phyloP scores from a whole-genome alignment of 1,140 invertebrate genomes.

The Pectinophora gossypiella region DNA sequence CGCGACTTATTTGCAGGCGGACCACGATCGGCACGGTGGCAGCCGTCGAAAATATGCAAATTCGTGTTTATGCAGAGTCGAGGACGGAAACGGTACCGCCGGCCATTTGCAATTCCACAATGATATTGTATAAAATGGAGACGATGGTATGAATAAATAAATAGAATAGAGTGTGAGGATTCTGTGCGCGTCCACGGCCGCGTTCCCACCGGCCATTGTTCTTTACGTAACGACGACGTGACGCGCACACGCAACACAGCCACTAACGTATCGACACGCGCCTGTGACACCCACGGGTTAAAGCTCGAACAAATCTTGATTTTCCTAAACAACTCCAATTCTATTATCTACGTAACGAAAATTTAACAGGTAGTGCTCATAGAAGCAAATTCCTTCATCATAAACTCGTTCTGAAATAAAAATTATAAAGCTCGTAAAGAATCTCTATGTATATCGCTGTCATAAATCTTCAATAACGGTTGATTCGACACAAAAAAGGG shows the following conservation, averaged over 20 bases:
- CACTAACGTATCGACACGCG: no score
- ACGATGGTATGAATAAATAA: constrained; percentile 57
- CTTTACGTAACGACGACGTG: constrained; percentile 65
- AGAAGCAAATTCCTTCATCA: no score
- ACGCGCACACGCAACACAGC: constrained; percentile 25
- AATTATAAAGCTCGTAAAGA: neutral
- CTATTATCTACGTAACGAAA: no score
- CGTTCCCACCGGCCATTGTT: constrained; percentile 66
- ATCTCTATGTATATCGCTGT: constrained; percentile 5
- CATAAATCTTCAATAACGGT: constrained; percentile 30
- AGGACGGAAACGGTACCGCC: constrained; percentile 48
- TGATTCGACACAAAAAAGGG: constrained; percentile 21
- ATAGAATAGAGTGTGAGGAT: constrained; percentile 46
- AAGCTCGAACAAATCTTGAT: no score
- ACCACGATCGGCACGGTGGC: neutral
- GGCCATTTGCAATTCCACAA: constrained; percentile 56
- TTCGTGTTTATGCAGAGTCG: constrained; percentile 35
- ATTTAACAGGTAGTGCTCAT: no score
- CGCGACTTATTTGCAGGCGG: neutral
- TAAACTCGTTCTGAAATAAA: no score
- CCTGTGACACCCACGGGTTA: no score
- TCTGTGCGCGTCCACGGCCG: constrained; percentile 61
- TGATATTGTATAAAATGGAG: constrained; percentile 50
- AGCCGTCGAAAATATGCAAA: constrained; percentile 40
- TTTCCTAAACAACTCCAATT: no score